Evolutionary conservation across 1,140 invertebrate species (phyloP).

Genomic region (Leguminivora glycinivorella): DNA sequence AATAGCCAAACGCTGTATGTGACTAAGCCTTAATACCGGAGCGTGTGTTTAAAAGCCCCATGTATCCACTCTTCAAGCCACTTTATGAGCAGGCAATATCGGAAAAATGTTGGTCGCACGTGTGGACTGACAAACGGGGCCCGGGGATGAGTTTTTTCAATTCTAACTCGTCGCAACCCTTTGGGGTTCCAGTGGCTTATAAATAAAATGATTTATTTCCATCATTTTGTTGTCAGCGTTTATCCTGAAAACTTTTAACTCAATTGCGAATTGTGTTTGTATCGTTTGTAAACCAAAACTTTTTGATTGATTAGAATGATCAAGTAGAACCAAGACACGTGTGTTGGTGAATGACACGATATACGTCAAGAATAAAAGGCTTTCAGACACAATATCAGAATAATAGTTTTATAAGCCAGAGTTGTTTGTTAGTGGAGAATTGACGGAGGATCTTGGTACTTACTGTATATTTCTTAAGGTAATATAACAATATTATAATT

Average conservation of each 20-base stretch:
- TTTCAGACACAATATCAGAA: too few species aligned
- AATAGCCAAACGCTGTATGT: conserved; percentile 28
- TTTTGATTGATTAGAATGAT: background rate
- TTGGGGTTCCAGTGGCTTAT: background rate
- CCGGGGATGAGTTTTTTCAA: conserved; percentile 33
- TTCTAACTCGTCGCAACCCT: conserved; percentile 30
- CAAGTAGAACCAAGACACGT: background rate
- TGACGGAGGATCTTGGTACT: too few species aligned
- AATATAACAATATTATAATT: too few species aligned
- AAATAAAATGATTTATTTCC: conserved; percentile 2
- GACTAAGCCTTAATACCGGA: conserved; percentile 31
- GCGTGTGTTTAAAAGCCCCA: conserved; percentile 50
- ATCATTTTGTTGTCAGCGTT: background rate
- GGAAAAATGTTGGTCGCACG: conserved; percentile 65
- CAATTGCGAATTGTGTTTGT: background rate
- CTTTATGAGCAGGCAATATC: conserved; percentile 61
- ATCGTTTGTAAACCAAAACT: background rate
- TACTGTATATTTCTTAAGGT: too few species aligned
- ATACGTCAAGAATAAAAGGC: too few species aligned
- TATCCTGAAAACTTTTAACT: background rate
- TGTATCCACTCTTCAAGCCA: conserved; percentile 42
- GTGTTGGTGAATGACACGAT: too few species aligned
- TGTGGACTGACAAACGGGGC: conserved; percentile 44
- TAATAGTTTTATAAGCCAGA: too few species aligned
- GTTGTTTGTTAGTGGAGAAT: too few species aligned